Evolutionary conservation across 1,140 invertebrate genomes (phyloP).

Genomic region (Dendroctonus valens): DNA sequence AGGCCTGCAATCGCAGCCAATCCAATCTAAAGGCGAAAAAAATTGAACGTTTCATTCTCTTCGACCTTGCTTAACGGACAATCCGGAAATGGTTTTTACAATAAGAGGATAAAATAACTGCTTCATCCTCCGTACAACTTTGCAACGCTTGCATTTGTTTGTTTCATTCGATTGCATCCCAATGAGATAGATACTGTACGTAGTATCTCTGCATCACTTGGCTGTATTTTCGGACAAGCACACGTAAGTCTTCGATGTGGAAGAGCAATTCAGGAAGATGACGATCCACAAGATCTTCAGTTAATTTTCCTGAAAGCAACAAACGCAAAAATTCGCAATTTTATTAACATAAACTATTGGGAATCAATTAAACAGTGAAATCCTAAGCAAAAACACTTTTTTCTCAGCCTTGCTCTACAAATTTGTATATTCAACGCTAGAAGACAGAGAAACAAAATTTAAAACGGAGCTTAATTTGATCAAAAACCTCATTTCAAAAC

Average conservation of each 20-base stretch:
- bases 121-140: slow-evolving; percentile 91
- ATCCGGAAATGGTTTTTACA: slow-evolving; percentile 83
- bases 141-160: slow-evolving; percentile 86
- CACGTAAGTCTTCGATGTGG: slow-evolving; percentile 96
- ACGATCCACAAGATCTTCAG: slow-evolving; percentile 88
- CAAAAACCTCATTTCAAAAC: too few relatives aligned
- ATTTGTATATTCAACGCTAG: too few relatives aligned
- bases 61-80: slow-evolving; percentile 96
- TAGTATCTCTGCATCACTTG: slow-evolving; percentile 98
- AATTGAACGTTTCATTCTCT: slow-evolving; percentile 95
- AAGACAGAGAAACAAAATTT: too few relatives aligned
- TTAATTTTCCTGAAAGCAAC: slow-evolving; percentile 57
- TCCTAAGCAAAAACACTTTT: too few relatives aligned
- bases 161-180: slow-evolving; percentile 90
- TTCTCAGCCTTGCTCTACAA: too few relatives aligned
- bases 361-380: too few relatives aligned
- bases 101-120: slow-evolving; percentile 88
- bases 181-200: slow-evolving; percentile 93
- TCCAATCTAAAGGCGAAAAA: slow-evolving; percentile 87
- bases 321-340: not conserved
- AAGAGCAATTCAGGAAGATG: slow-evolving; percentile 97
- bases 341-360: too few relatives aligned
- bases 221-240: slow-evolving; percentile 89
- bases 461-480: too few relatives aligned
- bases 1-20: slow-evolving; percentile 96